phyloP scores from a whole-genome alignment of 2,113 vertebrate genomes.

The Hippopotamus amphibius region DNA sequence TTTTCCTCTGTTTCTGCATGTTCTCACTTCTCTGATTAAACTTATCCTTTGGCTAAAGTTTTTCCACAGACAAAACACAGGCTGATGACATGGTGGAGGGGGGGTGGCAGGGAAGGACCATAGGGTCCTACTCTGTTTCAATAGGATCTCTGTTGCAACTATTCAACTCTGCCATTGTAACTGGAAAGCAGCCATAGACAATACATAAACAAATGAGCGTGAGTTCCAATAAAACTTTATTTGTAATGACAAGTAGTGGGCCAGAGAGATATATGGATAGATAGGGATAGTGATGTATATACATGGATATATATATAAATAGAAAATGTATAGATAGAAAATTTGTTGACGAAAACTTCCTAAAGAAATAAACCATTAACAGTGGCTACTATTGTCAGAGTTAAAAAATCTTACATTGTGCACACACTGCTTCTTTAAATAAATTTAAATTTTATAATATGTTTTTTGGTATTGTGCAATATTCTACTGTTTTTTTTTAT shows the following conservation, averaged over 20 bases:
- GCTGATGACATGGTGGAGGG: no score
- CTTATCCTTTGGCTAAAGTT: no score
- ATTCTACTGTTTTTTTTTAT: neutral
- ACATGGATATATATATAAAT: neutral
- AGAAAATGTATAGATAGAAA: neutral
- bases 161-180: neutral
- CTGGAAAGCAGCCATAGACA: neutral
- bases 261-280: no score
- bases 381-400: neutral
- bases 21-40: no score
- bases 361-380: neutral
- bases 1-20: no score
- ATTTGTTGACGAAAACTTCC: neutral
- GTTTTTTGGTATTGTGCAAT: neutral
- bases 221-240: neutral
- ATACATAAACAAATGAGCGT: neutral
- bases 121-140: no score
- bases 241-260: neutral
- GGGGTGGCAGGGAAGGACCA: no score
- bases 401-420: neutral
- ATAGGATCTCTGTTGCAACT: neutral
- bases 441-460: neutral
- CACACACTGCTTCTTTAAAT: neutral
- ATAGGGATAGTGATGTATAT: neutral
- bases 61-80: no score